These are phyloP conservation scores for Salpingus planirostris DNA, from an alignment of 2,888 invertebrate genomes.

Conservation along the genomic window DNA sequence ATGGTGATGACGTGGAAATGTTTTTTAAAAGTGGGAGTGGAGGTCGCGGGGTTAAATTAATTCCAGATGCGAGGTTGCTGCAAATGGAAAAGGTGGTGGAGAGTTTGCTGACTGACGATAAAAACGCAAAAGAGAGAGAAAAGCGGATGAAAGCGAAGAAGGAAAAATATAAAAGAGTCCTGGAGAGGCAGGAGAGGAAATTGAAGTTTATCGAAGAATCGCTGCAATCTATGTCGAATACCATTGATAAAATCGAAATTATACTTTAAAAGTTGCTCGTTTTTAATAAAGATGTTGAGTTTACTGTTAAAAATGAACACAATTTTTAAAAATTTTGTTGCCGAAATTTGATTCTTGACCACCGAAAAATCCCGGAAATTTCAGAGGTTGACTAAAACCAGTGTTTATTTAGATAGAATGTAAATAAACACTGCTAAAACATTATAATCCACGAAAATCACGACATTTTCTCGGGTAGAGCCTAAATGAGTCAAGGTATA, in stretches of 20 bases:
- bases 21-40: constrained; percentile 1
- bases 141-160: no score
- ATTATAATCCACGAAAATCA: no score
- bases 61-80: constrained; percentile 1
- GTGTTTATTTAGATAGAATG: no score
- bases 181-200: neutral
- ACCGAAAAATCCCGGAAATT: no score
- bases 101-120: no score
- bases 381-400: no score
- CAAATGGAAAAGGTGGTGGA: constrained; percentile 1
- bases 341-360: no score
- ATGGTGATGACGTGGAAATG: neutral
- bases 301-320: constrained; percentile 1
- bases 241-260: constrained; percentile 3
- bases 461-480: no score
- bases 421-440: no score
- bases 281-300: neutral
- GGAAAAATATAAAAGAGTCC: neutral
- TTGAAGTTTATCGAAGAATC: constrained; percentile 1
- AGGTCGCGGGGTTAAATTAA: neutral
- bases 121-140: no score
- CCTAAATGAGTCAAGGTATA: no score
- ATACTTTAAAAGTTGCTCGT: neutral
- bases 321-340: no score
- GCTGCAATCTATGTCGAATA: constrained; percentile 1